Evolutionary conservation across 2,888 invertebrate genomes (phyloP), one percentile per base, ranked within the genome.

Genomic region (Drosophila setosimentum): DNA sequence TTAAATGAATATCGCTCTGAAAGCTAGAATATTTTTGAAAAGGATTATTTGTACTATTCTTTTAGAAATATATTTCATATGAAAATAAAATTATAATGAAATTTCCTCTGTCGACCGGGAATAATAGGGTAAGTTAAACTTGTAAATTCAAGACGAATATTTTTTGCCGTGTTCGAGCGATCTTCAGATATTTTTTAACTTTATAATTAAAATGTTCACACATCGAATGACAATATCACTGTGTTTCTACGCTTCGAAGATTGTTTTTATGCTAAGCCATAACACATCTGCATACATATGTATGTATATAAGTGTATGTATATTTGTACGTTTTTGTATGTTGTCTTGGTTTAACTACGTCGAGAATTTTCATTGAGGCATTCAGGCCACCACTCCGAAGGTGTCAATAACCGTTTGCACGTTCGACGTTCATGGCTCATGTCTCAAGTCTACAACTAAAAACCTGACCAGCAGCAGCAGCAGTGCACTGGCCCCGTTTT

Each of bases 391-490:
- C 42, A 37, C 40, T 55, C n/a, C 35, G 49, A 58, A 60, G 80
- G 80, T 83, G 81, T 81, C 80, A 83, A 81, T 80, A 81, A 83
- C 81, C 80, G 81, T 71, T 68, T 68, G 83, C 81, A 83, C 76
- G 77, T 59, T 76, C 72, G 50, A 64, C 71, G 61, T 77, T 80
- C 77, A 83, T 83, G 80, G 83, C 76, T 69, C 68, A 55, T 37
- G 45, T 24, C 45, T 50, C 50, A 68, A 68, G 65, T 71, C 30
- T 50, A 50, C 50, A 29, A 61, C 66, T 53, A 64, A 71, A 51
- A 64, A 70, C 58, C 58, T 61, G 42, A 80, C 60, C 57, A 63
- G 42, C 16, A 24, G 24, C 35, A 59, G 49, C 64, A 42, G 71
- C 62, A 62, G 61, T 71, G 55, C 80, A 77, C 33, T 80, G 76